Base-by-base conservation (phyloP, 1,140 invertebrate species). In the Drosophila nasuta region DNA sequence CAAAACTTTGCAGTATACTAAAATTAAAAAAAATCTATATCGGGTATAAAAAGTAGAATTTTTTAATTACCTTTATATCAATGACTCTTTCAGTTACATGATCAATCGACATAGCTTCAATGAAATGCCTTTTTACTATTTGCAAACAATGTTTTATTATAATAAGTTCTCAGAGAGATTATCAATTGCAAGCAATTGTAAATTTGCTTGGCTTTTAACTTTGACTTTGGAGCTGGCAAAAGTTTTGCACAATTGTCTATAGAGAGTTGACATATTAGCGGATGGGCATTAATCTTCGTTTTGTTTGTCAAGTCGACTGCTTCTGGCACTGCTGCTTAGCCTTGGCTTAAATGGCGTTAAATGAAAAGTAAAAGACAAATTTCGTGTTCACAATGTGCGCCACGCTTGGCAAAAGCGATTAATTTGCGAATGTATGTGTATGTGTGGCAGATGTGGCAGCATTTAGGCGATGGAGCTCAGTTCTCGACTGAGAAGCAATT, bases 351-450 rank as follows among this genome's bases (percentile, higher is more conserved):
- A 86, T 81, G 75, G 71, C 82, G 82, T 81, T 86, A 76, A 81
- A 82, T 86, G 78, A 75, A 86, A 82, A 68, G 70, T 30, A 71
- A 66, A 64, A 71, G 80, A 82, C 80, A 82, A 82, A 82, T 79
- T 78, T 70, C 49, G 41, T 43, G 41, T 86, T 86, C 82, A 75
- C 70, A 68, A 62, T 68, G 79, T 69, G 65, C 75, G 66, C 43
- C 20, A 3, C 20, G 0, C 20, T 25, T 43, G 41, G 41, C 60
- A 11, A 76, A 69, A 71, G 76, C 82, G 82, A 86, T 86, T 86
- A 86, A 85, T 85, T 86, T 75, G 43, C 11, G 33, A 45, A 52
- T 66, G 69, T 58, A 17, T 52, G 63, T 25, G 7, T 17, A 5
- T 46, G n/a, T 17, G 57, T 25, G 13, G 17, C 10, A 41, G 8